phyloP scores from a whole-genome alignment of 2,888 invertebrate genomes.

The Philonicus albiceps region DNA sequence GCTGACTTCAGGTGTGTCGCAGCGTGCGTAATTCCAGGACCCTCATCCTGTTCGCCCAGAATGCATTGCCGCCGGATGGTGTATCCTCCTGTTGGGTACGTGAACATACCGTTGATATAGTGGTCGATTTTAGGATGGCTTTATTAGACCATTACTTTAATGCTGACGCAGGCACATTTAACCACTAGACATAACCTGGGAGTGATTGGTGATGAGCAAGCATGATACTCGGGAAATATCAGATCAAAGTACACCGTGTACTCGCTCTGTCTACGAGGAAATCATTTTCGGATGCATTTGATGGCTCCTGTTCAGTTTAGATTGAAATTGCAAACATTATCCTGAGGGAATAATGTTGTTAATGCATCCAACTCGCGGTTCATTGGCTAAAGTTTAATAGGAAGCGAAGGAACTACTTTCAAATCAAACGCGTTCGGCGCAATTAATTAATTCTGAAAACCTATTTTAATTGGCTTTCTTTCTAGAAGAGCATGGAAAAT shows the following conservation, averaged over 20 bases:
- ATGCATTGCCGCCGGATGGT: not conserved
- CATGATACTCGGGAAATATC: not conserved
- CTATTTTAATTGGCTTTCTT: not conserved
- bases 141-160: not conserved
- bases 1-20: not conserved
- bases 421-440: not conserved
- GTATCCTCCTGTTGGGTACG: not conserved
- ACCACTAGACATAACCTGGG: not conserved
- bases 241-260: not conserved
- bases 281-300: not conserved
- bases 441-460: not conserved
- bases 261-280: not conserved
- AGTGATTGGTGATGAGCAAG: not conserved
- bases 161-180: not conserved
- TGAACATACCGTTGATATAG: not conserved
- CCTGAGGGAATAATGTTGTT: not conserved
- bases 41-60: not conserved
- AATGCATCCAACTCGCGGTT: not conserved
- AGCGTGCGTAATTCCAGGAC: not conserved
- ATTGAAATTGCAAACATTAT: not conserved
- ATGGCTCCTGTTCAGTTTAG: not conserved
- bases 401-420: not conserved
- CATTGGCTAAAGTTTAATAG: not conserved
- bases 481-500: no score
- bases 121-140: not conserved